Evolutionary conservation across 2,888 invertebrate species (phyloP), one percentile per base, ranked within the genome.

Genomic region (Stenchaetothrips biformis): DNA sequence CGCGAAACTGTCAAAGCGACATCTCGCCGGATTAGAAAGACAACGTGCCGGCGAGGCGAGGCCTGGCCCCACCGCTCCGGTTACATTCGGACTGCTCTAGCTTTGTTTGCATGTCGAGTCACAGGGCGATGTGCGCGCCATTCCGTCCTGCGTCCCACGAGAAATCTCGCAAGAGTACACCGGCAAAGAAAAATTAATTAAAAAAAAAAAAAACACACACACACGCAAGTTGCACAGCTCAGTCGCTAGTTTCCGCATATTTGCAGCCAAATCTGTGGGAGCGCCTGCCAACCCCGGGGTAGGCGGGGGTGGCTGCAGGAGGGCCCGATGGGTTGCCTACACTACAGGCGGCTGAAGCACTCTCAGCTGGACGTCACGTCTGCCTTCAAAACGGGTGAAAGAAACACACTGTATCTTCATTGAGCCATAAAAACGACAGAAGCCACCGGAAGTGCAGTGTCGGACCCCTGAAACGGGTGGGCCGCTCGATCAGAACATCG

Each of bases 81-180:
- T 74, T 74, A 25, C 67, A 74, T 37, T 37, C 37, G 37, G 37
- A 37, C 67, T 21, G 21, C 67, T 21, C 25, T 6, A 21, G 67
- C 67, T 25, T 74, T 74, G 67, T 74, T 74, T 74, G 67, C 67
- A 74, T 74, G 67, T 25, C 67, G 67, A 67, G 67, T 67, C 67
- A 67, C 21, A 67, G 67, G 21, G 37, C 25, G 25, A 18, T 18
- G 53, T 18, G 53, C 11, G 53, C 53, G 53, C 53, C 53, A 74
- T 74, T 74, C 37, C 37, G 37, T 37, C 37, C 4, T 67, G 25
- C 37, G 37, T 74, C 67, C 67, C 67, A 74, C 11, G 21, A 74
- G 67, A 25, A 74, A 25, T 74, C n/a, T n/a, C 21, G 67, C 67
- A 21, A 25, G 53, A 59, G 16, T 16, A 13, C 59, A 59, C 67